Percentiles rank a stretch among this genome's conserved stretches.
These are phyloP conservation scores for Tor tambroides DNA, from an alignment of 2,113 vertebrate species.

Conservation along the genomic window DNA sequence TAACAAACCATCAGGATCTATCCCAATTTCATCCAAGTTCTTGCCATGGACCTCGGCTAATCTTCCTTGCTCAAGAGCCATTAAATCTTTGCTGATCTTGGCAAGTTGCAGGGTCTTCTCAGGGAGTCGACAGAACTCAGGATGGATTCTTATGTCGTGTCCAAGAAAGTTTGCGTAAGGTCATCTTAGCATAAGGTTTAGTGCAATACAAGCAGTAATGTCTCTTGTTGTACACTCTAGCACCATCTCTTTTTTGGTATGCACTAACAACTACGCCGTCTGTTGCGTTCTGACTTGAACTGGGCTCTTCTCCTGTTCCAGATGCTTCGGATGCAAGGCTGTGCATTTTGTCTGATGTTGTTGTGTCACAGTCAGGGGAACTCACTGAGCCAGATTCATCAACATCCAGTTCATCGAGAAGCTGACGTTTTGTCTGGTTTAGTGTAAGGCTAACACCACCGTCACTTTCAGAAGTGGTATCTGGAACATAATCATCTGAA, in stretches of 20 bases:
- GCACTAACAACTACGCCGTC: constrained; percentile 25
- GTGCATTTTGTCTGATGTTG: background rate
- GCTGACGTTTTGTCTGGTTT: background rate
- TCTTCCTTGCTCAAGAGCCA: constrained; percentile 16
- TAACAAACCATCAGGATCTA: background rate
- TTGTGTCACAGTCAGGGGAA: background rate
- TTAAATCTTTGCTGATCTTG: constrained; percentile 12
- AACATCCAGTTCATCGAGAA: background rate
- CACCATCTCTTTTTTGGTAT: constrained; percentile 27
- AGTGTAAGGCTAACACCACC: constrained; percentile 25
- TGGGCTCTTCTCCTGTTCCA: background rate
- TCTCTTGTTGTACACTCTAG: constrained; percentile 49
- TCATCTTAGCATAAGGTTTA: constrained; percentile 49
- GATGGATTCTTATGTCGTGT: background rate
- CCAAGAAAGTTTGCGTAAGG: constrained; percentile 9
- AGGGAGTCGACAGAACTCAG: constrained; percentile 14
- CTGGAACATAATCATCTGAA: constrained; percentile 33
- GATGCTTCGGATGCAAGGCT: background rate
- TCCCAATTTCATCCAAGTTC: constrained; percentile 16
- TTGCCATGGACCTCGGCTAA: constrained; percentile 8
- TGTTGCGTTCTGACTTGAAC: background rate
- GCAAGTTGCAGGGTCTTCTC: constrained; percentile 3
- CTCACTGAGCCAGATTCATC: constrained; percentile 20
- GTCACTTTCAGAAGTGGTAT: constrained; percentile 47
- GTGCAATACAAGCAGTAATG: constrained; percentile 51